phyloP scores from a whole-genome alignment of 2,113 vertebrate genomes.

The Pseudorectes ferrugineus region DNA sequence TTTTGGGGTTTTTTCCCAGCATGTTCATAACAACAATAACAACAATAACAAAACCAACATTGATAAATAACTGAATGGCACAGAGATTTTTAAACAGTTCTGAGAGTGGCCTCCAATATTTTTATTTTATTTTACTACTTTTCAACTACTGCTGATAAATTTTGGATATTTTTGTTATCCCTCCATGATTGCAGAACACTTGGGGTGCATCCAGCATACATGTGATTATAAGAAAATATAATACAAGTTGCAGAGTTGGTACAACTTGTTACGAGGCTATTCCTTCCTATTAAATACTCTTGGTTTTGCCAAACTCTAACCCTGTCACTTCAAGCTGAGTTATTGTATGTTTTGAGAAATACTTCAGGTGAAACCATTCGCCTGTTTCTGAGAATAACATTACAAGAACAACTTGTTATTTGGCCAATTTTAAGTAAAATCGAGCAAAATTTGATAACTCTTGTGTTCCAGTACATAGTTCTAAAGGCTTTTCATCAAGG shows the following conservation, averaged over 20 bases:
- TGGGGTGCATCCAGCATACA: neutral
- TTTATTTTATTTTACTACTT: neutral
- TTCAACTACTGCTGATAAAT: neutral
- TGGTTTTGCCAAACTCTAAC: neutral
- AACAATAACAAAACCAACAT: neutral
- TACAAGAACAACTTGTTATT: neutral
- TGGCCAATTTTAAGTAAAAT: neutral
- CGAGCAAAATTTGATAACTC: neutral
- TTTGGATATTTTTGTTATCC: neutral
- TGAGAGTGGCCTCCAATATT: neutral
- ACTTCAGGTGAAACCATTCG: neutral
- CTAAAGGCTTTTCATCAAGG: neutral
- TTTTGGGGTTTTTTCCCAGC: neutral
- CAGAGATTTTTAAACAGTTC: constrained; percentile 14
- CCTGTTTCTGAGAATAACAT: neutral
- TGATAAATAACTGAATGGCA: constrained; percentile 15
- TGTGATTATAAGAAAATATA: neutral
- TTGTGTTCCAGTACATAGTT: neutral
- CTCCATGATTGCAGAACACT: neutral
- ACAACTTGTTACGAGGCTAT: neutral
- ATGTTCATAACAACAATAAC: neutral
- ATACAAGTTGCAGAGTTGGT: neutral
- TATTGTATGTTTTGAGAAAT: neutral
- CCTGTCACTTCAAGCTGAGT: neutral
- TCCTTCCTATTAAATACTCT: neutral